Conservation (phyloP, 2,797 vertebrate species). For the Tolypeutes matacus region DNA sequence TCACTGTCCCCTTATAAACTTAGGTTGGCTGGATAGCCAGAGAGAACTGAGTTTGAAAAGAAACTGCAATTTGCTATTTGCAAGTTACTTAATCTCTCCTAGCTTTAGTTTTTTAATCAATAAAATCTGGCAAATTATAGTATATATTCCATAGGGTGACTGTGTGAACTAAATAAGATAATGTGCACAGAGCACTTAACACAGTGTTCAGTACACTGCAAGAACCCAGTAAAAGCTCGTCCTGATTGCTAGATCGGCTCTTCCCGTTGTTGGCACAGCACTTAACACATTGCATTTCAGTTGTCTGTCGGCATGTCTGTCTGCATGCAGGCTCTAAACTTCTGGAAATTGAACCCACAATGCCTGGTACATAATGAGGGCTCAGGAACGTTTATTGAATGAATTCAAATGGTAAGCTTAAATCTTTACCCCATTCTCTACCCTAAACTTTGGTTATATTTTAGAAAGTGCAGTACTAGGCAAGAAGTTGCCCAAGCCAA, state of each 20-base stretch:
- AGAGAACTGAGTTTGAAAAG: neutral
- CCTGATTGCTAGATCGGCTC: neutral
- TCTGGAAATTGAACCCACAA: neutral
- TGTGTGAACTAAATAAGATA: neutral
- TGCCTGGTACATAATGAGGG: neutral
- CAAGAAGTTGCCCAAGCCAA: neutral
- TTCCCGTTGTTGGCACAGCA: neutral
- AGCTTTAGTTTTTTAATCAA: neutral
- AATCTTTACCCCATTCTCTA: neutral
- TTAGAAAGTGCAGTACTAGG: neutral
- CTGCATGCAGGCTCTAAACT: neutral
- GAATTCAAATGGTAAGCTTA: neutral
- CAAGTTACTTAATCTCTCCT: neutral
- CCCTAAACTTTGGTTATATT: neutral
- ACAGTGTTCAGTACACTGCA: neutral
- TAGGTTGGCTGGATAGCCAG: neutral
- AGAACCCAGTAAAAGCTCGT: neutral
- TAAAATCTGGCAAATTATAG: neutral
- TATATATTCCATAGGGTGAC: neutral
- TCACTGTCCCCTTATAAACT: neutral
- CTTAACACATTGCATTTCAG: neutral
- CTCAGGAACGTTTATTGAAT: neutral
- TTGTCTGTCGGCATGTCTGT: neutral
- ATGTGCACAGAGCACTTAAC: neutral
- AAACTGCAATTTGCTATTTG: neutral